Percentiles rank a stretch among this genome's conserved stretches.
These are phyloP conservation scores for Eciton burchellii DNA, from an alignment of 1,140 invertebrate genomes.

Conservation along the genomic window DNA sequence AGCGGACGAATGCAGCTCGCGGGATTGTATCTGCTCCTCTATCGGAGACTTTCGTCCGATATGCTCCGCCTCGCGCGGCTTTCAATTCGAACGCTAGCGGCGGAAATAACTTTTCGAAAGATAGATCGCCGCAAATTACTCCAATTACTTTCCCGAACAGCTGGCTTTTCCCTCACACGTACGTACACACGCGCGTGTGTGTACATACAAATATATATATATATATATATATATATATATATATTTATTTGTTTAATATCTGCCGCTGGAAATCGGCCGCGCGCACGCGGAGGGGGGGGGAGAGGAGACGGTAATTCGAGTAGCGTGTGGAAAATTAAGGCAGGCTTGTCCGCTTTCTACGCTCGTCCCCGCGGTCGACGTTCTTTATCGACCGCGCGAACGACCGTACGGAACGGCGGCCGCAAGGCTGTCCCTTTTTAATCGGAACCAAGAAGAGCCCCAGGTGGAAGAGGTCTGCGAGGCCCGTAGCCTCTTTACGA, in stretches of 20 bases:
- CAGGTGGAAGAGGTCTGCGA: slow-evolving; percentile 52
- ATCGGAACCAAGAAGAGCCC: slow-evolving; percentile 42
- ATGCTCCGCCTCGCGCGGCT: background rate
- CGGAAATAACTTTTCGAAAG: too few species aligned
- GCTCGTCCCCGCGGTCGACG: background rate
- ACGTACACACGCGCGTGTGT: too few species aligned
- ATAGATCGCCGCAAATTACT: too few species aligned
- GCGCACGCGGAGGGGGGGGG: too few species aligned
- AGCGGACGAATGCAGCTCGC: slow-evolving; percentile 17
- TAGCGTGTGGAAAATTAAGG: slow-evolving; percentile 50
- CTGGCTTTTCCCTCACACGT: too few species aligned
- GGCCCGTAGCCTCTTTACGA: slow-evolving; percentile 76
- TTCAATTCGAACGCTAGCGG: background rate
- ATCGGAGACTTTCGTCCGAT: background rate
- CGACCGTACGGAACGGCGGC: slow-evolving; percentile 23
- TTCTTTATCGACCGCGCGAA: slow-evolving; percentile 17
- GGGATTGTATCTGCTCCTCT: background rate
- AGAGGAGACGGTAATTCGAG: slow-evolving; percentile 24
- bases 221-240: too few species aligned
- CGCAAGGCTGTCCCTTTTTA: slow-evolving; percentile 51
- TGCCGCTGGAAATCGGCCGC: background rate
- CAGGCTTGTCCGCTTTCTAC: slow-evolving; percentile 19
- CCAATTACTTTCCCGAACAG: too few species aligned
- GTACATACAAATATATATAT: too few species aligned
- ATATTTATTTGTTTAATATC: background rate